Conservation (phyloP, 1,140 invertebrate genomes). For the Dermatophagoides farinae region DNA sequence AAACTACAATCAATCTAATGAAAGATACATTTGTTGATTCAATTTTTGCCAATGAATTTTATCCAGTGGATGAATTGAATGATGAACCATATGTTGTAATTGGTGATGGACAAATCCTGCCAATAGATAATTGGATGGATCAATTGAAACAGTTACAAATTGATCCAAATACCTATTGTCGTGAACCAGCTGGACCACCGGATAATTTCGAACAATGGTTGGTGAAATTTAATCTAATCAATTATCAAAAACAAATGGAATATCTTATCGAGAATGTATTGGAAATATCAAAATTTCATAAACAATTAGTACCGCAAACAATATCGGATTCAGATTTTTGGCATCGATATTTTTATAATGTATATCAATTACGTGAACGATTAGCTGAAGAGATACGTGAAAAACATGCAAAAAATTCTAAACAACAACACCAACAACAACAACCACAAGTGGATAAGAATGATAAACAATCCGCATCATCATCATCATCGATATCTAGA, state of each 20-base stretch:
- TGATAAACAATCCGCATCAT: not conserved
- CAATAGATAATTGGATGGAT: conserved; percentile 20
- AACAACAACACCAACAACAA: not conserved
- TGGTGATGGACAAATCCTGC: not conserved
- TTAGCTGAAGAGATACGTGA: not conserved
- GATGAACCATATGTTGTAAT: conserved; percentile 8
- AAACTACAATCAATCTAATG: not conserved
- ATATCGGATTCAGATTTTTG: conserved; percentile 31
- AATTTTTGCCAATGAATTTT: not conserved
- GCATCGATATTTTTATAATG: conserved; percentile 30
- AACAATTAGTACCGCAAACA: conserved; percentile 28
- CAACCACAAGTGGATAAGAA: not conserved
- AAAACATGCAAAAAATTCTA: conserved; percentile 21
- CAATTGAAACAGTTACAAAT: conserved; percentile 27
- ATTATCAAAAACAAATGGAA: conserved; percentile 28
- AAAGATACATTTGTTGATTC: conserved; percentile 1
- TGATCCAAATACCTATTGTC: conserved; percentile 28
- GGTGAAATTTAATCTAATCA: conserved; percentile 26
- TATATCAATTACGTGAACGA: conserved; percentile 26
- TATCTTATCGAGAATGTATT: conserved; percentile 28
- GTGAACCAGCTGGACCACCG: conserved; percentile 25
- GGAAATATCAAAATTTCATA: conserved; percentile 28
- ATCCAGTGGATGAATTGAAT: conserved; percentile 2
- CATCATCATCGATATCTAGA: not conserved
- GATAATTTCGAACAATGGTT: conserved; percentile 28